Base-by-base conservation (phyloP, 2,113 vertebrate species). In the Oxyruncus cristatus region DNA sequence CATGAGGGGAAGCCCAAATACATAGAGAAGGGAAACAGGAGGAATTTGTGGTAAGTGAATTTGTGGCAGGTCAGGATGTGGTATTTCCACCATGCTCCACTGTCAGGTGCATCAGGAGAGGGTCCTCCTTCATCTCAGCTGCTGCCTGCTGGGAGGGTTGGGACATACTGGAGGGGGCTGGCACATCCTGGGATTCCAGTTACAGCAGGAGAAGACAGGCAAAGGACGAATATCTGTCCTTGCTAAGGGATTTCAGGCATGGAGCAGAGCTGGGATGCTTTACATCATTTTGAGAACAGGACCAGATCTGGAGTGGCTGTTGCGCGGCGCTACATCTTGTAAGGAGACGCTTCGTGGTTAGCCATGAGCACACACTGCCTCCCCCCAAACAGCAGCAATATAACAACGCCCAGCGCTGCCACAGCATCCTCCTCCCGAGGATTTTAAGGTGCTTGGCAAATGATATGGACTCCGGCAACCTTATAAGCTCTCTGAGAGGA, bases 391-490 rank as follows among this genome's bases (percentile, higher is more conserved):
- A 67, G 61, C 33, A 63, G 80, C 73, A 82, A 56, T 14, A 32
- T 30, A 88, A 85, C 35, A 78, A 52, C 3, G 2, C 10, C 17
- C 1, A 0, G 76, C 56, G 32, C 61, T 86, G 50, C 65, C 90
- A 76, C 71, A 66, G 77, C 87, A 92, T 74, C 56, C 88, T 95
- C 82, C 78, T 85, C 74, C 46, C 1, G 1, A 76, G 83, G 74
- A 78, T 82, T 96, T 94, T 79, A 84, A 90, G 72, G 66, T 39
- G 42, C 66, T 90, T 92, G 67, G 32, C 63, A 89, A 52, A 26
- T 0, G 0, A 58, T 46, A 68, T 0, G 8, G 53, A 83, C 76
- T 70, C 81, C 17, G 21, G 42, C 79, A 95, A 85, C 79, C 63
- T 55, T 68, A 79, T 42, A 67, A 96, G 62, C n/a, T 85, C 58